Conservation (phyloP, 2,888 invertebrate genomes). For the Lochmaea capreae region DNA sequence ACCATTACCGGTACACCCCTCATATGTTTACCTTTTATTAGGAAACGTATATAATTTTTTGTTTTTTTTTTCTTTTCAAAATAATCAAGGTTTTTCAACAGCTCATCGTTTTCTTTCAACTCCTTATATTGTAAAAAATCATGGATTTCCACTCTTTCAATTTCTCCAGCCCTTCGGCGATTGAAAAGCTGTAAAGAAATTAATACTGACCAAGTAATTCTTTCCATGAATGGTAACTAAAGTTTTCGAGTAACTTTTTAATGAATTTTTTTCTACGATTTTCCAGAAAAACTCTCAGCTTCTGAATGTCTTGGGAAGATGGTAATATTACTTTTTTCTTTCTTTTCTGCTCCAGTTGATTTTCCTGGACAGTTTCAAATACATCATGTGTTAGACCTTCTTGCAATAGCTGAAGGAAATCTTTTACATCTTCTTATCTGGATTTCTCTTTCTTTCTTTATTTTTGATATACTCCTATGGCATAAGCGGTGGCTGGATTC, state of each 20-base stretch:
- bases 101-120: constrained; percentile 18
- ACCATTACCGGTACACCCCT: constrained; percentile 8
- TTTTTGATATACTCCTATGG: constrained; percentile 23
- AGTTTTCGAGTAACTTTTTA: background rate
- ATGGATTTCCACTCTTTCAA: constrained; percentile 9
- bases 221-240: constrained; percentile 26
- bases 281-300: constrained; percentile 7
- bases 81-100: background rate
- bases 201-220: constrained; percentile 33
- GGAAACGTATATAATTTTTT: constrained; percentile 14
- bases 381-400: constrained; percentile 19
- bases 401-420: constrained; percentile 21
- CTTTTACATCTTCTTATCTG: constrained; percentile 22
- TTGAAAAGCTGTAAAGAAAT: constrained; percentile 44
- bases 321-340: constrained; percentile 12
- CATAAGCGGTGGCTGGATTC: constrained; percentile 9
- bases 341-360: constrained; percentile 22
- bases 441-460: constrained; percentile 14
- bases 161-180: constrained; percentile 41
- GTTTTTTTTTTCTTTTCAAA: background rate
- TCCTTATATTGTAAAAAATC: constrained; percentile 23
- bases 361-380: constrained; percentile 27
- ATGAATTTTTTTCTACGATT: background rate
- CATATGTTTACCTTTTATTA: constrained; percentile 16
- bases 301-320: background rate